phyloP scores from a whole-genome alignment of 1,140 invertebrate genomes.

The Tribolium castaneum region DNA sequence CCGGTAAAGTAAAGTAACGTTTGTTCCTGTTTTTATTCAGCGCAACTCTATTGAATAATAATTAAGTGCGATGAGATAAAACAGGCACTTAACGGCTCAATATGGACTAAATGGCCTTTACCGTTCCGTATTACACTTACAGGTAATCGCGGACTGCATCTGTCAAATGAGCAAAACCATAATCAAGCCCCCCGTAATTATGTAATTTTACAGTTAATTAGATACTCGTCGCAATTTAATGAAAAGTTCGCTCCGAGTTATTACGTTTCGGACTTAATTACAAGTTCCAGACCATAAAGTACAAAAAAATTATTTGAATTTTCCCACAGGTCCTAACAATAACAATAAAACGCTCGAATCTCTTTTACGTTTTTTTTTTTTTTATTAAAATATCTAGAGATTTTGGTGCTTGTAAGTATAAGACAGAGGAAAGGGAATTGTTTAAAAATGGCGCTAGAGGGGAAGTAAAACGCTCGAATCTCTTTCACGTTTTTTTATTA shows the following conservation, averaged over 20 bases:
- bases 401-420: too few species aligned
- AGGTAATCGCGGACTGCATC: background rate
- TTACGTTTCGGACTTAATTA: background rate
- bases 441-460: too few species aligned
- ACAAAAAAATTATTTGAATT: background rate
- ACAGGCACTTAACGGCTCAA: constrained; percentile 10
- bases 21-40: background rate
- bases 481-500: too few species aligned
- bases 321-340: too few species aligned
- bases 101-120: constrained; percentile 20
- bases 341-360: too few species aligned
- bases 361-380: too few species aligned
- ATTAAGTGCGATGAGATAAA: background rate
- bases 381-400: too few species aligned
- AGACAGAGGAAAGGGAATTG: too few species aligned
- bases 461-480: too few species aligned
- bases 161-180: background rate
- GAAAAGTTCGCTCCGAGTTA: background rate
- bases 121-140: background rate
- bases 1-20: background rate
- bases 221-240: background rate
- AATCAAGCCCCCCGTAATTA: background rate
- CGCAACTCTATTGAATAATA: background rate
- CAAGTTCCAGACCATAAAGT: background rate
- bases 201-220: constrained; percentile 20